These are phyloP conservation scores for Mactra quadrangularis DNA, from an alignment of 1,140 invertebrate genomes.

Conservation along the genomic window DNA sequence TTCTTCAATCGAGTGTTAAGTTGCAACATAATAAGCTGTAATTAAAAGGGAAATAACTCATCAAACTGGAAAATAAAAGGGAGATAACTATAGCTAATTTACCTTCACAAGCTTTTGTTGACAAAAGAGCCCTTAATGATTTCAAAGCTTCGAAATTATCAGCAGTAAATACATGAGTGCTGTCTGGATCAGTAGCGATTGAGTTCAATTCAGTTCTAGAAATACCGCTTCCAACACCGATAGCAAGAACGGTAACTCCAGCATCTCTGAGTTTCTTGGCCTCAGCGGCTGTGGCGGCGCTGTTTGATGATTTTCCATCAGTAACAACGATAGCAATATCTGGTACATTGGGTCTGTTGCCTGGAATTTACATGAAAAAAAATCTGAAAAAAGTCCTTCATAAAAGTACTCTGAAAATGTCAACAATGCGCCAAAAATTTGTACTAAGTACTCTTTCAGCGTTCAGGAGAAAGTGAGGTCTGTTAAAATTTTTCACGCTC, in stretches of 20 bases:
- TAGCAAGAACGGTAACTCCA: constrained; percentile 76
- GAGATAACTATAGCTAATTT: too few relatives aligned
- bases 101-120: constrained; percentile 75
- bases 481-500: too few relatives aligned
- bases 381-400: too few relatives aligned
- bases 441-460: too few relatives aligned
- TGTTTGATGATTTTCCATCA: constrained; percentile 77
- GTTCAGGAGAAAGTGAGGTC: too few relatives aligned
- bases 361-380: constrained; percentile 13
- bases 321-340: constrained; percentile 79
- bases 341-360: constrained; percentile 68
- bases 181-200: constrained; percentile 78
- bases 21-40: too few relatives aligned
- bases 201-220: constrained; percentile 70
- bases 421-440: too few relatives aligned
- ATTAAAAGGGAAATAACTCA: too few relatives aligned
- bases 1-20: too few relatives aligned
- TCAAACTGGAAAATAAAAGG: too few relatives aligned
- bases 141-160: constrained; percentile 75
- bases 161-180: constrained; percentile 75
- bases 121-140: constrained; percentile 71
- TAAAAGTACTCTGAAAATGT: too few relatives aligned
- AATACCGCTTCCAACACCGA: constrained; percentile 75
- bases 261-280: constrained; percentile 64
- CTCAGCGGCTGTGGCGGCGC: constrained; percentile 63